Evolutionary conservation across 2,888 invertebrate species (phyloP).

Genomic region (Arctia plantaginis): DNA sequence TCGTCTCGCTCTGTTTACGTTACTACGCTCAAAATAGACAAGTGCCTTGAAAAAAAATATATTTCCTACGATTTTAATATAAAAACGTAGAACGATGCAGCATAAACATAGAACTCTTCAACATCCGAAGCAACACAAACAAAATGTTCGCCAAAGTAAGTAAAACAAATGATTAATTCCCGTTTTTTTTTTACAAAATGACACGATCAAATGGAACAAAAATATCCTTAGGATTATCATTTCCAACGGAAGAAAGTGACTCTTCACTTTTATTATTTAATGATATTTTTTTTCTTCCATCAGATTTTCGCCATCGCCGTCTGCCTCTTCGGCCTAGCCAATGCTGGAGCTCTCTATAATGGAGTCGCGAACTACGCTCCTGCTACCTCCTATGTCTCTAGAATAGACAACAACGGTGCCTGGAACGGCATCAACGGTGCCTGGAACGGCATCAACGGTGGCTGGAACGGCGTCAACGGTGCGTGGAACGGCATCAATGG

Average conservation of each 20-base stretch:
- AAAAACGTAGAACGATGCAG: slow-evolving; percentile 71
- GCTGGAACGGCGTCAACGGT: slow-evolving; percentile 26
- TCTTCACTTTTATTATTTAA: background rate
- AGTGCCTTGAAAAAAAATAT: slow-evolving; percentile 66
- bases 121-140: slow-evolving; percentile 61
- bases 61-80: slow-evolving; percentile 70
- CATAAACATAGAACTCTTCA: slow-evolving; percentile 66
- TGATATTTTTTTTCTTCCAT: slow-evolving; percentile 14
- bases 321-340: slow-evolving; percentile 65
- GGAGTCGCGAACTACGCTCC: slow-evolving; percentile 42
- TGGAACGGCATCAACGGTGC: background rate
- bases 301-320: slow-evolving; percentile 61
- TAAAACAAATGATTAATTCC: background rate
- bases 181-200: too few relatives aligned
- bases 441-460: slow-evolving; percentile 4
- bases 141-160: slow-evolving; percentile 74
- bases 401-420: background rate
- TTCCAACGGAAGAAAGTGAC: background rate
- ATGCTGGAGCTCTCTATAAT: slow-evolving; percentile 58
- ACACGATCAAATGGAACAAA: too few relatives aligned
- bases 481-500: slow-evolving; percentile 2
- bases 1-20: slow-evolving; percentile 71
- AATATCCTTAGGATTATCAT: background rate
- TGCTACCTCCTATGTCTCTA: slow-evolving; percentile 37
- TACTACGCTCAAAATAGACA: slow-evolving; percentile 57